Evolutionary conservation across 2,888 invertebrate species (phyloP).

Genomic region (Phengaris arion): DNA sequence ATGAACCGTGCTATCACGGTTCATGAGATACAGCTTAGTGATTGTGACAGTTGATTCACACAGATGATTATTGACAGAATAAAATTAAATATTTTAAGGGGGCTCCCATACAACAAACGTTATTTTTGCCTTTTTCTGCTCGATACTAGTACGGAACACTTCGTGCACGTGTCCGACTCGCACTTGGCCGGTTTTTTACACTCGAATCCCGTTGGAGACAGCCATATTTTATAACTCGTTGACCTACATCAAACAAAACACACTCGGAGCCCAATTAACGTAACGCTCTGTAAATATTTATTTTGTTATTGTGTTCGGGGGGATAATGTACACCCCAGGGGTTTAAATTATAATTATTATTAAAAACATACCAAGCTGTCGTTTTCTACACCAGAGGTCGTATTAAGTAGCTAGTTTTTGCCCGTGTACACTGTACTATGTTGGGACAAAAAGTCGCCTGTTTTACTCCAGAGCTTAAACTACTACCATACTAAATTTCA

Average conservation of each 20-base stretch:
- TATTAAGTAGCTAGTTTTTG: too few relatives aligned
- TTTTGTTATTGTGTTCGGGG: background rate
- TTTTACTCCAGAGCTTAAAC: too few relatives aligned
- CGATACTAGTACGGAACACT: too few relatives aligned
- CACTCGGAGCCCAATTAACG: background rate
- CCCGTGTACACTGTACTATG: too few relatives aligned
- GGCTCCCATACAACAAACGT: background rate
- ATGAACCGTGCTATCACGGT: too few relatives aligned
- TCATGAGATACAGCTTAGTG: too few relatives aligned
- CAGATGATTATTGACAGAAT: background rate
- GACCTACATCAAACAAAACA: background rate
- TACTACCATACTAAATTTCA: too few relatives aligned
- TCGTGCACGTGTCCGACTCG: too few relatives aligned
- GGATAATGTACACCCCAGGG: background rate
- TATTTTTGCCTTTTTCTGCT: too few relatives aligned
- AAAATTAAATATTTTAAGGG: background rate
- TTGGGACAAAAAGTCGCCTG: too few relatives aligned
- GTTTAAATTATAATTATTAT: conserved; percentile 3
- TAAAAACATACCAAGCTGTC: background rate
- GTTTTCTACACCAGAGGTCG: background rate
- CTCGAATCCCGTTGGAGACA: background rate
- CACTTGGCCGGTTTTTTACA: background rate
- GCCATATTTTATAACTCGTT: background rate
- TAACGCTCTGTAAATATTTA: background rate
- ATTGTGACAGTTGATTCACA: too few relatives aligned